A percentile compares a stretch with the other conserved stretches of the same genome.
phyloP scores from a whole-genome alignment of 1,140 invertebrate genomes.

The Schlechtendalia chinensis region DNA sequence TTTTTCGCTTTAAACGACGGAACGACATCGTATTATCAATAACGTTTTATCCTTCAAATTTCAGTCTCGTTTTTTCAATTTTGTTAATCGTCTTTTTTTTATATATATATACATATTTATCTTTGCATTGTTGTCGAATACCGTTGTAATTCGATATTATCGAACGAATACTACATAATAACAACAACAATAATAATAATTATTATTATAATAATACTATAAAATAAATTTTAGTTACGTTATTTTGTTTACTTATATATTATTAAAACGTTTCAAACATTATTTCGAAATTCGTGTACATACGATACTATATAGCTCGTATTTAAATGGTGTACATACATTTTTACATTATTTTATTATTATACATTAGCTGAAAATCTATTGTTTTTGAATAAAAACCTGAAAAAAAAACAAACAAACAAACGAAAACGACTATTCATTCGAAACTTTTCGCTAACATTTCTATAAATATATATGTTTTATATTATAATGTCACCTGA shows the following conservation, averaged over 20 bases:
- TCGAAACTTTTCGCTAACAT: no score
- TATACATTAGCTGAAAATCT: conserved; percentile 43
- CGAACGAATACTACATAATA: background rate
- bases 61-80: conserved; percentile 22
- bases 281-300: conserved; percentile 43
- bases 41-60: conserved; percentile 15
- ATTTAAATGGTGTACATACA: conserved; percentile 44
- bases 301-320: conserved; percentile 26
- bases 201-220: background rate
- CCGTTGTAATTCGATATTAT: conserved; percentile 20
- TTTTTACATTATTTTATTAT: conserved; percentile 48
- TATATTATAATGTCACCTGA: no score
- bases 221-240: conserved; percentile 25
- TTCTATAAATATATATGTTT: no score
- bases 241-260: conserved; percentile 25
- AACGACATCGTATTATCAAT: background rate
- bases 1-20: conserved; percentile 1
- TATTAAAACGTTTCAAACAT: conserved; percentile 35
- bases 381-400: conserved; percentile 46
- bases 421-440: background rate
- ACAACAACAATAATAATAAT: background rate
- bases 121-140: background rate
- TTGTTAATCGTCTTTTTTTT: conserved; percentile 8
- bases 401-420: conserved; percentile 17
- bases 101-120: background rate